phyloP scores from a whole-genome alignment of 1,140 invertebrate genomes.

The Pomacea maculata region DNA sequence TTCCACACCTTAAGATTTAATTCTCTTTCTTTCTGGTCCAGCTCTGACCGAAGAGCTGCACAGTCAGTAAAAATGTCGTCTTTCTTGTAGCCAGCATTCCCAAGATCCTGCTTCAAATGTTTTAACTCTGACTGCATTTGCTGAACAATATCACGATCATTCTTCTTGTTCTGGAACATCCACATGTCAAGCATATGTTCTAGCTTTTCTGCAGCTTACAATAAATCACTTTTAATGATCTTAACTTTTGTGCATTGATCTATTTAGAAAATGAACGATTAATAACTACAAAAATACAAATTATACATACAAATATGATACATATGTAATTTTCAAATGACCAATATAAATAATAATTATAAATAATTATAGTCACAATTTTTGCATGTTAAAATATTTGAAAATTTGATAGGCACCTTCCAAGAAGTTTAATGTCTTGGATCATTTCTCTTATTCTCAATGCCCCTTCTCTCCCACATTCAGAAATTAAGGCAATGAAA shows the following conservation, averaged over 20 bases:
- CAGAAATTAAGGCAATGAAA: too few species aligned
- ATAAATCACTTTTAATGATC: neutral
- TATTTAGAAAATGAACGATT: neutral
- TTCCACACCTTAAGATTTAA: constrained; percentile 45
- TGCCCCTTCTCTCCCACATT: too few species aligned
- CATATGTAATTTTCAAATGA: neutral
- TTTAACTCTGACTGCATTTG: constrained; percentile 45
- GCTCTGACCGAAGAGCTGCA: constrained; percentile 45
- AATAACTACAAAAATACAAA: neutral
- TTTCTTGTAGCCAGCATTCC: constrained; percentile 30
- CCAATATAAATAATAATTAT: too few species aligned
- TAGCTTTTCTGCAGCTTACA: neutral
- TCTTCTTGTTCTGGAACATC: constrained; percentile 45
- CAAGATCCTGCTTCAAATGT: constrained; percentile 40
- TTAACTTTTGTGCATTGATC: neutral
- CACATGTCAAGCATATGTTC: neutral
- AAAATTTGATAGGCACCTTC: too few species aligned
- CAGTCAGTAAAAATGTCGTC: constrained; percentile 39
- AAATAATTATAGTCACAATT: too few species aligned
- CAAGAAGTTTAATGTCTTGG: too few species aligned
- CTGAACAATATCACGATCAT: constrained; percentile 45
- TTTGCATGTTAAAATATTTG: too few species aligned
- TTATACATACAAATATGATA: neutral
- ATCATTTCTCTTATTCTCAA: too few species aligned
- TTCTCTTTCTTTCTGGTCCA: constrained; percentile 50